These are phyloP conservation scores for Nicator chloris DNA, from an alignment of 2,113 vertebrate species.

Conservation along the genomic window DNA sequence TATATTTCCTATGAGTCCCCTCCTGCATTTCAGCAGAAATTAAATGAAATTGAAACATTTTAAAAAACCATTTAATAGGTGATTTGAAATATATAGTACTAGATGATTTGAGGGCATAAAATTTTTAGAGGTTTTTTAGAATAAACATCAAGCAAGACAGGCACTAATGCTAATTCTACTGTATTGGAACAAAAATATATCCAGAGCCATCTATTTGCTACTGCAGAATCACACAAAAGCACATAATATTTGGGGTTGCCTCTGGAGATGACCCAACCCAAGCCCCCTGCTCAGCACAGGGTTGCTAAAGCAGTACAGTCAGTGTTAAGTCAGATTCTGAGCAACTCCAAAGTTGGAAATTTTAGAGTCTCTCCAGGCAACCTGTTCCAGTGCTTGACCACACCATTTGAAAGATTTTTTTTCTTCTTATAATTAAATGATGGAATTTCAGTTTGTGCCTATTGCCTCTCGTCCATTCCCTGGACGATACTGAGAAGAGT, in stretches of 20 bases:
- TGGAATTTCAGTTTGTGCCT: not conserved
- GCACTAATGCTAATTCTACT: not conserved
- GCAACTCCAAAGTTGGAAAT: not conserved
- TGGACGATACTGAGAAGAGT: not conserved
- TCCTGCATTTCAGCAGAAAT: not conserved
- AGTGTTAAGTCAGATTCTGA: not conserved
- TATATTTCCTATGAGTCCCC: not conserved
- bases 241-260: not conserved
- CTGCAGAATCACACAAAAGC: not conserved
- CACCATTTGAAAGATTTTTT: accelerated
- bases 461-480: not conserved
- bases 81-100: not conserved
- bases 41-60: not conserved
- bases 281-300: not conserved
- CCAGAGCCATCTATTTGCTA: not conserved
- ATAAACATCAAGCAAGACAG: not conserved
- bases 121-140: not conserved
- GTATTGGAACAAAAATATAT: not conserved
- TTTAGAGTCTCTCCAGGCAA: not conserved
- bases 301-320: not conserved
- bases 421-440: not conserved
- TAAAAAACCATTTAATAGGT: not conserved
- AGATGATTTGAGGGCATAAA: not conserved
- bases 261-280: not conserved
- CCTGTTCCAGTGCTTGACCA: not conserved